phyloP scores from a whole-genome alignment of 2,797 vertebrate species.

The Loriculus beryllinus region DNA sequence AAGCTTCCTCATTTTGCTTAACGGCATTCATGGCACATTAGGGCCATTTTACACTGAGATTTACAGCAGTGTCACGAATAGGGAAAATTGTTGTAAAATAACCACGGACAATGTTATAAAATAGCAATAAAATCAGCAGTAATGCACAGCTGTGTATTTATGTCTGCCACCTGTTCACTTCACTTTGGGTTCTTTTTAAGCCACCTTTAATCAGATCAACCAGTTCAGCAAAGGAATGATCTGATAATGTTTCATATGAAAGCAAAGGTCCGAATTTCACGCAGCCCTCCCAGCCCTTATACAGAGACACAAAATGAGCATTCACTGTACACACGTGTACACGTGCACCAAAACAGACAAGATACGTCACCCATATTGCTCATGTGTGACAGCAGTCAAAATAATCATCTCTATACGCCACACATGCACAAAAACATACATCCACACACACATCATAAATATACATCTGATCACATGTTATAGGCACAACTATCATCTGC shows the following conservation, averaged over 20 bases:
- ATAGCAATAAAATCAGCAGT: slow-evolving; percentile 60
- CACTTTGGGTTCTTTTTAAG: slow-evolving; percentile 22
- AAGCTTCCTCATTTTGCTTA: not conserved
- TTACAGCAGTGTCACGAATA: slow-evolving; percentile 51
- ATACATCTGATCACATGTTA: not conserved
- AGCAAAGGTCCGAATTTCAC: not conserved
- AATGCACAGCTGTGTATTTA: slow-evolving; percentile 65
- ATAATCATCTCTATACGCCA: not conserved
- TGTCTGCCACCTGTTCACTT: slow-evolving; percentile 63
- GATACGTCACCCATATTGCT: not conserved
- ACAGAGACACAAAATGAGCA: not conserved
- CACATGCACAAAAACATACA: not conserved
- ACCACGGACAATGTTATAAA: slow-evolving; percentile 52
- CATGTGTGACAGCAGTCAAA: not conserved
- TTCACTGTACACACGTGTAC: rapidly evolving
- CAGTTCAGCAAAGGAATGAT: slow-evolving; percentile 33
- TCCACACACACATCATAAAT: not conserved
- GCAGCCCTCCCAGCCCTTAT: not conserved
- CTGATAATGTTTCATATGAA: not conserved
- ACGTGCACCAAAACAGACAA: not conserved
- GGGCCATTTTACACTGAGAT: slow-evolving; percentile 64
- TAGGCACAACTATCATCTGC: not conserved
- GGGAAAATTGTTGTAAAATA: slow-evolving; percentile 64
- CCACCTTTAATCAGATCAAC: slow-evolving; percentile 33
- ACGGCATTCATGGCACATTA: slow-evolving; percentile 39